Percentiles rank a stretch among this genome's conserved stretches.
phyloP scores from a whole-genome alignment of 2,888 invertebrate genomes.

The Heliconius ethilla region DNA sequence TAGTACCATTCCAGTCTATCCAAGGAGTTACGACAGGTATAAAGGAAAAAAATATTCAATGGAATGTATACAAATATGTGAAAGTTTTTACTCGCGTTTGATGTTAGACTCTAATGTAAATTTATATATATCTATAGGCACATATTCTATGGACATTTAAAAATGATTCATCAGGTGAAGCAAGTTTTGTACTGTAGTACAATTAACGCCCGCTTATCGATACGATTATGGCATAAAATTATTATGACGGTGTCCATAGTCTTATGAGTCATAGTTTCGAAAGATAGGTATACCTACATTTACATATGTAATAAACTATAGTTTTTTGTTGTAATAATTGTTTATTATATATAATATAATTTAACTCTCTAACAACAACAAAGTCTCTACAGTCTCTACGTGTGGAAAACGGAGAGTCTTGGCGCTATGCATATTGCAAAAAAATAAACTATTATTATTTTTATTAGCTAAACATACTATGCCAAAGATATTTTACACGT shows the following conservation, averaged over 20 bases:
- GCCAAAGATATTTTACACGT: neutral
- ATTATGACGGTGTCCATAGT: conserved; percentile 52
- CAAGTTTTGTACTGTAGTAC: conserved; percentile 33
- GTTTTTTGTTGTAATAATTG: neutral
- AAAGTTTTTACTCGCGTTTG: conserved; percentile 12
- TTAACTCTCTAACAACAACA: too few species aligned
- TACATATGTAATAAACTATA: neutral
- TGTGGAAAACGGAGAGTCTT: neutral
- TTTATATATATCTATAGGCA: neutral
- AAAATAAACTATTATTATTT: neutral
- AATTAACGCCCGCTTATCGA: conserved; percentile 49
- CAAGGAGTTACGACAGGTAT: neutral
- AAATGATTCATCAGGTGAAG: conserved; percentile 38
- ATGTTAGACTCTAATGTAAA: conserved; percentile 2
- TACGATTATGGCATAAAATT: conserved; percentile 56
- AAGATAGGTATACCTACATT: conserved; percentile 37
- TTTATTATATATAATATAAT: too few species aligned
- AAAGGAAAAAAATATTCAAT: neutral
- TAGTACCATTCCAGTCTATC: neutral
- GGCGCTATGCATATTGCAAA: neutral
- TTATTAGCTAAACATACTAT: neutral
- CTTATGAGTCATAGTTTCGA: conserved; percentile 62
- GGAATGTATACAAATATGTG: conserved; percentile 13
- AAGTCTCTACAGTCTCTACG: too few species aligned
- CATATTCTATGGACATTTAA: conserved; percentile 16